Evolutionary conservation across 1,140 invertebrate genomes (phyloP), one percentile per base, ranked within the genome.

Genomic region (Drosophila asahinai): DNA sequence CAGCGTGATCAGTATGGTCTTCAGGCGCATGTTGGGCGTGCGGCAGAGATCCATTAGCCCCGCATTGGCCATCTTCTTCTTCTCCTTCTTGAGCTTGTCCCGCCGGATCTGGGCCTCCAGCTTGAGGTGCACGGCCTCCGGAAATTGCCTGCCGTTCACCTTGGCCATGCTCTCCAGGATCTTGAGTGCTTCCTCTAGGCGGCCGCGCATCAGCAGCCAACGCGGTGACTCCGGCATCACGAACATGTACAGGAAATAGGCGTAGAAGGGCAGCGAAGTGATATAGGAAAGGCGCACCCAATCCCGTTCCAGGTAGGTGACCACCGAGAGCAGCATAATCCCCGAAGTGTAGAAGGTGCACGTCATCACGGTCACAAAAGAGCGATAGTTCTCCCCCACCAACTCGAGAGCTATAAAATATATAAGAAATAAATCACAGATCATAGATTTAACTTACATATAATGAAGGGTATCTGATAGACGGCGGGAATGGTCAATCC

Each of bases 381-480:
- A 98, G 75, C 98, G 94, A 93, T 98, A 98, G 91, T 97, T 97
- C 25, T 97, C 97, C 4, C 97, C 97, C 17, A 98, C 97, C 30
- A 98, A 91, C 94, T 98, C 98, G 65, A 98, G 93, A 73, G 97
- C 97, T 98, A 89, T 82, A 95, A 95, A 0, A 17, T 9, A 19
- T 2, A 17, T 11, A 8, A 14, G 0, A 14, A 2, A 30, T 51
- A 17, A 36, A 9, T 2, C 14, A 17, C 9, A 36, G 30, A 38
- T 8, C n/a, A 36, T 5, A 58, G 7, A 14, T 30, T 0, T 3
- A 40, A 87, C 89, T 96, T 94, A 98, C 97, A 97, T 86, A 98
- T 98, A 67, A 98, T 98, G 87, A 98, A 98, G 5, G 97, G 97
- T 92, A 98, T 98, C 94, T 98, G 97, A 93, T 98, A 98, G n/a